A percentile compares a stretch with the other conserved stretches of the same genome.
Conservation (phyloP, 2,888 invertebrate genomes). For the Pseudococcus longispinus region DNA sequence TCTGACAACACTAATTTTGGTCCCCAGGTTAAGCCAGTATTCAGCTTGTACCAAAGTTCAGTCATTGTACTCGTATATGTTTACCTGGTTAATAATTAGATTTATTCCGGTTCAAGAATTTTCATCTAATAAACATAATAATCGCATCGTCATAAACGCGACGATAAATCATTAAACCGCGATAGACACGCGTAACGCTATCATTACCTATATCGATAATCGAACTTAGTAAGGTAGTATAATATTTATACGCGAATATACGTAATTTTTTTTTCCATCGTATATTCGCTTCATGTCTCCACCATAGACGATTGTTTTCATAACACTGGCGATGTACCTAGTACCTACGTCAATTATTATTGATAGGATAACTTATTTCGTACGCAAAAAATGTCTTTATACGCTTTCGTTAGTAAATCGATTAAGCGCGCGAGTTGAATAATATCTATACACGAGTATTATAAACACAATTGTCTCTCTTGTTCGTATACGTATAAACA, state of each 20-base stretch:
- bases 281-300: not conserved
- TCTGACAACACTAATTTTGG: too few relatives aligned
- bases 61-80: too few relatives aligned
- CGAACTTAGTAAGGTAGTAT: not conserved
- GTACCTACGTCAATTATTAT: not conserved
- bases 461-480: not conserved
- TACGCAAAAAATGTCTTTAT: not conserved
- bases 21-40: too few relatives aligned
- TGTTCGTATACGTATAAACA: not conserved
- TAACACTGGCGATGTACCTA: not conserved
- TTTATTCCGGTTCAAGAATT: not conserved
- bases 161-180: not conserved
- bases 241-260: not conserved
- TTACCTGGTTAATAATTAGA: not conserved
- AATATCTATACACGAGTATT: not conserved
- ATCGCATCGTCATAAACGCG: not conserved
- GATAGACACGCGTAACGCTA: not conserved
- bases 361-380: not conserved
- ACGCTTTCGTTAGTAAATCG: conserved; percentile 3
- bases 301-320: conserved; percentile 16
- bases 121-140: not conserved
- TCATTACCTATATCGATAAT: not conserved
- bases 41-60: too few relatives aligned
- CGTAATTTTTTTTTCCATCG: not conserved
- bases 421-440: not conserved